Percentiles rank a stretch among this genome's conserved stretches.
Evolutionary conservation across 2,888 invertebrate species (phyloP).

Genomic region (Eudasyphora cyanicolor): DNA sequence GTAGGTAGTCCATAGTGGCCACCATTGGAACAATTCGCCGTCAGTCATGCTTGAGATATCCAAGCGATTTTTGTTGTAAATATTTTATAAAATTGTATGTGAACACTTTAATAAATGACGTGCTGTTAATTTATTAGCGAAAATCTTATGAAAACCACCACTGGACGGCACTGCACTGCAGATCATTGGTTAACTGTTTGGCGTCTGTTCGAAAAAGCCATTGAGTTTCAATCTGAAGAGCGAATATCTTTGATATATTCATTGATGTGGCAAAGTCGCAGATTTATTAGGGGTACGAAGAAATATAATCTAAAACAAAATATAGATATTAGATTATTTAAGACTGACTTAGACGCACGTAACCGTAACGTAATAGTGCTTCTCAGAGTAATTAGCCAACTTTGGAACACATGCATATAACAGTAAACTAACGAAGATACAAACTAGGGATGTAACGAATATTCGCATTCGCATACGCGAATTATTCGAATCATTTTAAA

Average conservation of each 20-base stretch:
- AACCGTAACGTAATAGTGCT: no score
- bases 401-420: no score
- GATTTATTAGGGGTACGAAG: not conserved
- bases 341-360: no score
- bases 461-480: no score
- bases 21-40: conserved; percentile 40
- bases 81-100: conserved; percentile 27
- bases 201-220: not conserved
- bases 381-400: no score
- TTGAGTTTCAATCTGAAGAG: not conserved
- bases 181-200: not conserved
- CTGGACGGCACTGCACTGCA: not conserved
- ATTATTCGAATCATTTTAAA: no score
- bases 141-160: not conserved
- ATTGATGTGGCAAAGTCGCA: not conserved
- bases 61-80: not conserved
- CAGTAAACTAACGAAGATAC: no score
- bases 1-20: no score
- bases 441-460: no score
- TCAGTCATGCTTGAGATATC: not conserved
- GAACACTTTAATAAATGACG: conserved; percentile 52
- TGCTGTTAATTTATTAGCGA: conserved; percentile 54
- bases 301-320: no score
- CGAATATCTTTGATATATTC: not conserved
- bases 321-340: no score